Conservation (phyloP, 1,140 invertebrate genomes). For the Aphis gossypii region DNA sequence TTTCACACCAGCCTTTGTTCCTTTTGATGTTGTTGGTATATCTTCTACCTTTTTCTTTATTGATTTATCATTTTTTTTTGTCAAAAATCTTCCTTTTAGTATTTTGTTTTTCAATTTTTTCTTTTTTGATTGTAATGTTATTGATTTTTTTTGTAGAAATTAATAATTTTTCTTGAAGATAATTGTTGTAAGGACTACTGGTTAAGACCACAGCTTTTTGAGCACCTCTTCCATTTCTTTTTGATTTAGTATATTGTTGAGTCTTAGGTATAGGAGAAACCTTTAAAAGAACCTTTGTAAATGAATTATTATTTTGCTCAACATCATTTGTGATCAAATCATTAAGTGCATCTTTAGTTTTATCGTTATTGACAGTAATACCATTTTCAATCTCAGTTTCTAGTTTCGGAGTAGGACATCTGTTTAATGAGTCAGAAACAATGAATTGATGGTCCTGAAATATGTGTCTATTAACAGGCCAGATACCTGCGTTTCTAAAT, state of each 20-base stretch:
- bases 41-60: too few relatives aligned
- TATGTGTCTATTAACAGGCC: conserved; percentile 26
- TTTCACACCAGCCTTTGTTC: too few relatives aligned
- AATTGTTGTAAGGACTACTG: too few relatives aligned
- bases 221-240: too few relatives aligned
- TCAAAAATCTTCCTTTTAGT: too few relatives aligned
- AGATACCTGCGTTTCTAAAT: conserved; percentile 25
- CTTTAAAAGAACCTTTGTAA: background rate
- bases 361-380: background rate
- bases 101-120: too few relatives aligned
- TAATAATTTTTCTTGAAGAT: too few relatives aligned
- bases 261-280: background rate
- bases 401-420: background rate
- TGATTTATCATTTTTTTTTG: too few relatives aligned
- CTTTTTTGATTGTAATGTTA: too few relatives aligned
- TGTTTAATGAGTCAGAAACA: background rate
- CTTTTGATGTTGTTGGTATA: too few relatives aligned
- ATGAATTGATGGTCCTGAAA: background rate
- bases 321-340: background rate
- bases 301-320: background rate
- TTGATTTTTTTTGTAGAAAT: too few relatives aligned
- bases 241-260: background rate
- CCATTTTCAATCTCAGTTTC: background rate
- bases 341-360: background rate
- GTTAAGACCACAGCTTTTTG: too few relatives aligned